phyloP scores from a whole-genome alignment of 2,888 invertebrate species.

The Clivina fossor region DNA sequence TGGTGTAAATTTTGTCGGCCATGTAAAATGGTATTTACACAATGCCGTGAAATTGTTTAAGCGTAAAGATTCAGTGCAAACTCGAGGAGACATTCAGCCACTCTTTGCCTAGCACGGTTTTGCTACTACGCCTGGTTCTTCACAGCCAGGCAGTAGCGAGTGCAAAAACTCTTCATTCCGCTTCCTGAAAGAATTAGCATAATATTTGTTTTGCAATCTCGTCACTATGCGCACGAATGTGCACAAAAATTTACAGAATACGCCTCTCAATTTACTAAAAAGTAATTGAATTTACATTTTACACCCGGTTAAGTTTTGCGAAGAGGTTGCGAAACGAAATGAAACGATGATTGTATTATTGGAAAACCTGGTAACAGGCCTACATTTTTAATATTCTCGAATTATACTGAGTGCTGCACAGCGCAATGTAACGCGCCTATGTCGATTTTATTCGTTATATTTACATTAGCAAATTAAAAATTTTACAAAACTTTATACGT shows the following conservation, averaged over 20 bases:
- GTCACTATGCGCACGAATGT: conserved; percentile 25
- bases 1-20: conserved; percentile 19
- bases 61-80: conserved; percentile 3
- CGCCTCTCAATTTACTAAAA: conserved; percentile 15
- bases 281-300: conserved; percentile 31
- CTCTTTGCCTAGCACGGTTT: too few species aligned
- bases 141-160: too few species aligned
- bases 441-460: too few species aligned
- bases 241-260: conserved; percentile 17
- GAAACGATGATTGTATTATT: conserved; percentile 12
- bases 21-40: conserved; percentile 27
- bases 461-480: too few species aligned
- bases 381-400: too few species aligned
- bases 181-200: conserved; percentile 30
- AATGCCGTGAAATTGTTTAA: conserved; percentile 26
- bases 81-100: conserved; percentile 4
- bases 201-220: conserved; percentile 33
- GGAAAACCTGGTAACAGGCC: conserved; percentile 3
- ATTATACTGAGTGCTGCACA: too few species aligned
- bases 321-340: conserved; percentile 9
- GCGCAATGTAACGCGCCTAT: too few species aligned
- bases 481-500: too few species aligned
- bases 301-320: conserved; percentile 16
- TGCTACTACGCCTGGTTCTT: too few species aligned
- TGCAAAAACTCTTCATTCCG: conserved; percentile 30